Evolutionary conservation across 2,797 vertebrate species (phyloP), one percentile per base, ranked within the genome.

Genomic region (Acrossocheilus wenchowensis): DNA sequence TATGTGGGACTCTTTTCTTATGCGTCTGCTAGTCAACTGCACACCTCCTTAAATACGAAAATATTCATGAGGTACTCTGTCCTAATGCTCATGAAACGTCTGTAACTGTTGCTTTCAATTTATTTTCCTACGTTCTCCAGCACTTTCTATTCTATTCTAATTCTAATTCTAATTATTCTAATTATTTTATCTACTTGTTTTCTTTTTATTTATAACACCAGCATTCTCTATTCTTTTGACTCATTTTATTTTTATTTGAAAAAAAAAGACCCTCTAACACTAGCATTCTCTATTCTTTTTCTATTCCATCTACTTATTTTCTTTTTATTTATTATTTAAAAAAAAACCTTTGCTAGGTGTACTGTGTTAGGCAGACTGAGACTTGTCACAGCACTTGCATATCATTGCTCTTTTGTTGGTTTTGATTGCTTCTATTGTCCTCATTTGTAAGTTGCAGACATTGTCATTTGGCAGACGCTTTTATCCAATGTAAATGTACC

Each of bases 401-500:
- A 50, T 50, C 1, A 50, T 17, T 50, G 15, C 14, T 6, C 14
- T 62, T 11, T n/a, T 0, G 11, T 26, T 62, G 57, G 57, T 60
- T 60, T 11, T n/a, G 57, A 60, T n/a, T 26, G n/a, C 60, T 62
- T 62, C n/a, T 62, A 2, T 62, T 26, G n/a, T 26, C 12, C 60
- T 62, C 10, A 26, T 62, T 62, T 6, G 60, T 5, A 62, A 62
- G 60, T 30, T 4, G 26, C 11, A 30, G 30, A 30, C 30, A 30
- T 30, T 30, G 30, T 30, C 30, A 30, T 30, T 30, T 30, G 2
- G 1, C 30, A 30, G 30, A 30, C 30, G 30, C 30, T 30, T 30
- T 30, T 30, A 30, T 30, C 30, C 30, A 30, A 50, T 50, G n/a
- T 12, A 12, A 62, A 26, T 14, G 4, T 64, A 64, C 62, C 97